phyloP scores from a whole-genome alignment of 1,140 invertebrate genomes.

The Bombus haemorrhoidalis region DNA sequence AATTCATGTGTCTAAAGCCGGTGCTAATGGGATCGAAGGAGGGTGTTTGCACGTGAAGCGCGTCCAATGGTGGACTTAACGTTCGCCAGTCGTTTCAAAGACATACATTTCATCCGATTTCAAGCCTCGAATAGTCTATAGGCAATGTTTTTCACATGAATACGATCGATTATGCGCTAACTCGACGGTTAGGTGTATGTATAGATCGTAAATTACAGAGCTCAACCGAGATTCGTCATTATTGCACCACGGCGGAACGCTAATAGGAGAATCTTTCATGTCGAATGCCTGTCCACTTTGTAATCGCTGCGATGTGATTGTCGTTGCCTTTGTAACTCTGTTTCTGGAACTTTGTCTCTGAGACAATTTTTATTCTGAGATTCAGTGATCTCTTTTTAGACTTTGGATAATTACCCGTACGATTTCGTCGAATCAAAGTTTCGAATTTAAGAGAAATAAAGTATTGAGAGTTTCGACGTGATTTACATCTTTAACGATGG shows the following conservation, averaged over 20 bases:
- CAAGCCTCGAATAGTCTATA: background rate
- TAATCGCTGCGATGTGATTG: background rate
- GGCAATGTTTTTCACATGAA: constrained; percentile 24
- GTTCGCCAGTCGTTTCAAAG: constrained; percentile 31
- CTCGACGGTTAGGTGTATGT: background rate
- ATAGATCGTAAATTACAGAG: constrained; percentile 39
- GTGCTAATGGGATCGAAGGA: constrained; percentile 53
- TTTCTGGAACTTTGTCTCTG: background rate
- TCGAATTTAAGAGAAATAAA: background rate
- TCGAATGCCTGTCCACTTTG: background rate
- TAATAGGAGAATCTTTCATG: background rate
- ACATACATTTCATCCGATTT: constrained; percentile 41
- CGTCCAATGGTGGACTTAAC: constrained; percentile 44
- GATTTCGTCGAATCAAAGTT: background rate
- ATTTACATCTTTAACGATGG: background rate
- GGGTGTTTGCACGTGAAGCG: constrained; percentile 47
- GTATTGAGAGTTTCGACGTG: background rate
- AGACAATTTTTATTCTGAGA: background rate
- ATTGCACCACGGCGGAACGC: background rate
- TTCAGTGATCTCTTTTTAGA: too few relatives aligned
- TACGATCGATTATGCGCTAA: constrained; percentile 38
- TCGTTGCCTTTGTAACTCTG: background rate
- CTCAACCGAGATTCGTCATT: constrained; percentile 16
- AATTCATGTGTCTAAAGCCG: constrained; percentile 53
- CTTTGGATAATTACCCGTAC: background rate